Percentiles rank a stretch among this genome's conserved stretches.
Conservation (phyloP, 1,140 invertebrate species). For the Drosophila jambulina region DNA sequence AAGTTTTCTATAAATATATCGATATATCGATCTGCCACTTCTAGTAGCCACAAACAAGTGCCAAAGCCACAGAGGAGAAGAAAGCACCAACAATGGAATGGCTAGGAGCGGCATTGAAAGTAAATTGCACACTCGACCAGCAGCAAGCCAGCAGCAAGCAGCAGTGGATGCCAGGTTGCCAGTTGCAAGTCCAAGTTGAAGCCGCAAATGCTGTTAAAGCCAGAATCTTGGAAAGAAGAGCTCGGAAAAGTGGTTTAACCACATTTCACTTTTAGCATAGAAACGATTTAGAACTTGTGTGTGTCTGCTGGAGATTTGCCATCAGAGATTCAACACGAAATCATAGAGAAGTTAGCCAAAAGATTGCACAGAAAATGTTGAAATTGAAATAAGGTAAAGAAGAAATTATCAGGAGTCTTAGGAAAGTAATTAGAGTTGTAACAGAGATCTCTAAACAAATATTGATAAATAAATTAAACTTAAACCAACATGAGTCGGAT, state of each 20-base stretch:
- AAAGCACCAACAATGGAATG: slow-evolving; percentile 52
- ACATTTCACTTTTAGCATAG: slow-evolving; percentile 83
- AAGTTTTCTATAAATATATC: neutral
- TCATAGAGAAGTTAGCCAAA: neutral
- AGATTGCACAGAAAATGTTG: neutral
- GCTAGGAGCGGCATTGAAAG: slow-evolving; percentile 76
- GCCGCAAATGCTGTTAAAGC: slow-evolving; percentile 23
- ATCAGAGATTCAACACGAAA: slow-evolving; percentile 4
- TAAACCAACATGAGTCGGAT: neutral
- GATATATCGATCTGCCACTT: neutral
- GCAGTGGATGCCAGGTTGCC: slow-evolving; percentile 34
- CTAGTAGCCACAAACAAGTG: slow-evolving; percentile 50
- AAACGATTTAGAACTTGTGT: slow-evolving; percentile 79
- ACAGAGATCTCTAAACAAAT: neutral
- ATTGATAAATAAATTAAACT: neutral
- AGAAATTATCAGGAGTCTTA: neutral
- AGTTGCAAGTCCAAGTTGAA: slow-evolving; percentile 51
- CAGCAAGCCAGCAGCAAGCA: slow-evolving; percentile 3
- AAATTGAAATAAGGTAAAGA: neutral
- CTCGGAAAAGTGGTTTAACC: slow-evolving; percentile 68
- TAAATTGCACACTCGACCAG: slow-evolving; percentile 72
- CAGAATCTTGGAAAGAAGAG: slow-evolving; percentile 25
- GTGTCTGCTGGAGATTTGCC: slow-evolving; percentile 17
- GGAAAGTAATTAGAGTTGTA: neutral
- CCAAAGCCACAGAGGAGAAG: slow-evolving; percentile 57